phyloP scores from a whole-genome alignment of 2,888 invertebrate genomes.

The Eupsilia transversa region DNA sequence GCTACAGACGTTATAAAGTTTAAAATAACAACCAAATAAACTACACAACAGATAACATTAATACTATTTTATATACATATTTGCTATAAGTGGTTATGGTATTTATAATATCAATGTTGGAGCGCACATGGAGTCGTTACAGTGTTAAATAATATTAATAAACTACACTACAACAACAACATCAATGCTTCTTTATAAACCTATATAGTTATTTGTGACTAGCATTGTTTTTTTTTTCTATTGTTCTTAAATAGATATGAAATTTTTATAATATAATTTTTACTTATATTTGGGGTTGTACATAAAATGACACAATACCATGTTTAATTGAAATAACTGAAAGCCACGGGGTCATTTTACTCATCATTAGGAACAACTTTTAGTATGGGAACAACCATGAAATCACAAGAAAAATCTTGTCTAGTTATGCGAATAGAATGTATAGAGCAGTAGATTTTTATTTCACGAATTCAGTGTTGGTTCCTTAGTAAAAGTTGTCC shows the following conservation, averaged over 20 bases:
- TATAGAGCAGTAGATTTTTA: not conserved
- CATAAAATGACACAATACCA: not conserved
- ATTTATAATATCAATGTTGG: no score
- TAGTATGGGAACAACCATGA: no score
- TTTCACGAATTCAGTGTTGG: not conserved
- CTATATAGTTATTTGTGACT: not conserved
- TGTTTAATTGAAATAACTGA: no score
- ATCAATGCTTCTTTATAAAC: not conserved
- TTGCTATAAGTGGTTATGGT: no score
- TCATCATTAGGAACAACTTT: no score
- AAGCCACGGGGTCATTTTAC: not conserved
- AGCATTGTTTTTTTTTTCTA: not conserved
- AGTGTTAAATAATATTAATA: not conserved
- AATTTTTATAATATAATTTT: not conserved
- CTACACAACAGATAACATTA: not conserved
- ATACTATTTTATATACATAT: not conserved
- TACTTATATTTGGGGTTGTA: not conserved
- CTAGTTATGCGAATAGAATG: no score
- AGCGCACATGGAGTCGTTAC: no score
- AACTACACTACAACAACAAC: not conserved
- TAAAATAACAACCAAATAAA: not conserved
- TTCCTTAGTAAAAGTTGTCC: no score
- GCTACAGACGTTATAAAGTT: not conserved
- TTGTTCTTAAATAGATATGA: not conserved
- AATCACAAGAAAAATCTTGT: no score